These are phyloP conservation scores for Colistium nudipinnis DNA, from an alignment of 2,113 vertebrate species.

Conservation along the genomic window DNA sequence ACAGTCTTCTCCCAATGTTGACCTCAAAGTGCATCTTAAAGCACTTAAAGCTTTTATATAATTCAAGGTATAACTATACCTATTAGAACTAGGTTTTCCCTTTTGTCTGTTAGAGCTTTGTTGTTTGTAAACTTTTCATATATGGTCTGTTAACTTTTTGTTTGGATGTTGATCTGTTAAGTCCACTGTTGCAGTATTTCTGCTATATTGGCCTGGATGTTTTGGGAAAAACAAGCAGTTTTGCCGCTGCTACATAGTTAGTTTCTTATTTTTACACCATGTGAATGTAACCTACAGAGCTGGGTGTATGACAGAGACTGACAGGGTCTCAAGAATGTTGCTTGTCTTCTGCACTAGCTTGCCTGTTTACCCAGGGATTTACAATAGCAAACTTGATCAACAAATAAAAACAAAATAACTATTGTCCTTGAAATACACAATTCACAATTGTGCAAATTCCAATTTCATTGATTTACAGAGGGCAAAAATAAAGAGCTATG, in stretches of 20 bases:
- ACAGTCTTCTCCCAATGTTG: constrained; percentile 34
- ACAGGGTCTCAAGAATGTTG: not conserved
- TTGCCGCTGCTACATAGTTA: not conserved
- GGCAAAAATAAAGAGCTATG: not conserved
- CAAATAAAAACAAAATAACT: not conserved
- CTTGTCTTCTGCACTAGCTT: not conserved
- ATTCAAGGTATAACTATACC: constrained; percentile 24
- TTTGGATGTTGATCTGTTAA: not conserved
- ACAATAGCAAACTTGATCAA: not conserved
- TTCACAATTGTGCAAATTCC: not conserved
- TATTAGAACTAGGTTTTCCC: constrained; percentile 5
- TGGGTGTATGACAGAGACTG: not conserved
- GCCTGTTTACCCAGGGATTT: constrained; percentile 4
- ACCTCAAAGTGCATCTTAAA: constrained; percentile 28
- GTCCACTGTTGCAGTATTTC: not conserved
- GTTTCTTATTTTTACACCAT: not conserved
- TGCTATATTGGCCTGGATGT: not conserved
- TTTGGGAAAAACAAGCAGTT: not conserved
- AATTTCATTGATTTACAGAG: not conserved
- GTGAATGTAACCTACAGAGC: not conserved
- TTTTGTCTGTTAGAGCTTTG: constrained; percentile 11
- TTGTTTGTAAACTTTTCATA: no score
- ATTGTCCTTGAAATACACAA: not conserved
- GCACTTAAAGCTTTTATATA: constrained; percentile 37
- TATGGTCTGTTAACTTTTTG: not conserved